Percentiles rank a stretch among this genome's conserved stretches.
Conservation (phyloP, 2,888 invertebrate species). For the Watsonalla cultraria region DNA sequence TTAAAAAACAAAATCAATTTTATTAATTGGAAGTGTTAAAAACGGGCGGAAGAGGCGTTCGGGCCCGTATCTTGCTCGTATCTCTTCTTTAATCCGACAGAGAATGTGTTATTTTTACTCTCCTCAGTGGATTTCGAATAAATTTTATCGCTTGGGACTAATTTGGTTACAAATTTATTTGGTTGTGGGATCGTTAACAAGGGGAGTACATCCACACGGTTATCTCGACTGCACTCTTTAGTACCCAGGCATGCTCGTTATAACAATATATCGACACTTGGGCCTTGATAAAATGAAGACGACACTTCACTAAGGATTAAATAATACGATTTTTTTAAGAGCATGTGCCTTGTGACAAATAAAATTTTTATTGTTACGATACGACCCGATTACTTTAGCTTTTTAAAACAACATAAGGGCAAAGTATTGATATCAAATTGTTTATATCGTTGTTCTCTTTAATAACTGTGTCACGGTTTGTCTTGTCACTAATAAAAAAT, state of each 20-base stretch:
- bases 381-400: conserved; percentile 46
- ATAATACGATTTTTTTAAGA: conserved; percentile 66
- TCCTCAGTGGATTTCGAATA: conserved; percentile 76
- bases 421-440: conserved; percentile 49
- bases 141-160: conserved; percentile 77
- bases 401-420: conserved; percentile 47
- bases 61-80: conserved; percentile 69
- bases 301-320: conserved; percentile 74
- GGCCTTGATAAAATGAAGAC: conserved; percentile 74
- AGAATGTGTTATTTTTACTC: conserved; percentile 78
- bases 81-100: conserved; percentile 77
- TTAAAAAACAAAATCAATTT: conserved; percentile 79
- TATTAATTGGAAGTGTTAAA: conserved; percentile 79
- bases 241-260: conserved; percentile 66
- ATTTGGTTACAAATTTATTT: conserved; percentile 80
- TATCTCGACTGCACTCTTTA: conserved; percentile 72
- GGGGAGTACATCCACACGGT: conserved; percentile 69
- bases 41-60: conserved; percentile 74
- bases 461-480: conserved; percentile 54
- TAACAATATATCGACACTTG: conserved; percentile 75
- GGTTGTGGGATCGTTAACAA: conserved; percentile 76
- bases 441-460: conserved; percentile 48
- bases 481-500: conserved; percentile 16
- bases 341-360: conserved; percentile 48
- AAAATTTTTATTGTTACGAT: conserved; percentile 64